A percentile compares a stretch with the other conserved stretches of the same genome.
Evolutionary conservation across 2,888 invertebrate species (phyloP).

Genomic region (Yponomeuta sedellus): DNA sequence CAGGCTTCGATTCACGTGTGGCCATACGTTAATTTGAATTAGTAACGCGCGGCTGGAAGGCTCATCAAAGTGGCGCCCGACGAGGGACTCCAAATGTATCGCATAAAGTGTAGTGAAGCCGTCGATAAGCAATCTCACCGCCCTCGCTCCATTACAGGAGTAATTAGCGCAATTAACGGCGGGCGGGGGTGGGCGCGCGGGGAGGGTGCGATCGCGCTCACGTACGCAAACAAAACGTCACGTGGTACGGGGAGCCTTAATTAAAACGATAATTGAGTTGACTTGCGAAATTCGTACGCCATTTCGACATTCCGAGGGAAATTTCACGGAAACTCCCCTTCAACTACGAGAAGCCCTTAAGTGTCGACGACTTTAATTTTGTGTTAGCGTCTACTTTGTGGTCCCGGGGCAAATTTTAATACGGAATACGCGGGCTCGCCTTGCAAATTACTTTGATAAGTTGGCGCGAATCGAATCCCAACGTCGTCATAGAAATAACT

Average conservation of each 20-base stretch:
- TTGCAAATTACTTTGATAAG: slow-evolving; percentile 70
- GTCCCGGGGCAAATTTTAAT: slow-evolving; percentile 70
- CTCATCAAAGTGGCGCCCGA: slow-evolving; percentile 15
- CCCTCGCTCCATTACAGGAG: slow-evolving; percentile 73
- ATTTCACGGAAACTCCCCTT: slow-evolving; percentile 66
- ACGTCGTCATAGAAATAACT: slow-evolving; percentile 40
- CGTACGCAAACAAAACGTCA: slow-evolving; percentile 76
- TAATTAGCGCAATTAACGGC: slow-evolving; percentile 77
- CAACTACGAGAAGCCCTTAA: slow-evolving; percentile 68
- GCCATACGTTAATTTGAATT: background rate
- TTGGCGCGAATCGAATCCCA: slow-evolving; percentile 60
- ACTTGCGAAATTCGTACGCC: slow-evolving; percentile 75
- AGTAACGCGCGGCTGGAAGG: background rate
- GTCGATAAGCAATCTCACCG: slow-evolving; percentile 72
- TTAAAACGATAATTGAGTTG: slow-evolving; percentile 78
- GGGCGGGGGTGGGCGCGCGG: slow-evolving; percentile 29
- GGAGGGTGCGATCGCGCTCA: slow-evolving; percentile 62
- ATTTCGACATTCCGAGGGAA: slow-evolving; percentile 72
- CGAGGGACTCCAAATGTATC: slow-evolving; percentile 34
- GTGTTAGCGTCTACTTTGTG: slow-evolving; percentile 74
- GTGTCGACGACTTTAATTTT: slow-evolving; percentile 75
- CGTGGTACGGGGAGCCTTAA: slow-evolving; percentile 73
- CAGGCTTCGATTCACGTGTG: slow-evolving; percentile 3
- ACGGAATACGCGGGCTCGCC: slow-evolving; percentile 59
- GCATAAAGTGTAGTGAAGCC: slow-evolving; percentile 50